Base-by-base conservation (phyloP, 2,797 vertebrate genomes). In the Hyperoplus lanceolatus region DNA sequence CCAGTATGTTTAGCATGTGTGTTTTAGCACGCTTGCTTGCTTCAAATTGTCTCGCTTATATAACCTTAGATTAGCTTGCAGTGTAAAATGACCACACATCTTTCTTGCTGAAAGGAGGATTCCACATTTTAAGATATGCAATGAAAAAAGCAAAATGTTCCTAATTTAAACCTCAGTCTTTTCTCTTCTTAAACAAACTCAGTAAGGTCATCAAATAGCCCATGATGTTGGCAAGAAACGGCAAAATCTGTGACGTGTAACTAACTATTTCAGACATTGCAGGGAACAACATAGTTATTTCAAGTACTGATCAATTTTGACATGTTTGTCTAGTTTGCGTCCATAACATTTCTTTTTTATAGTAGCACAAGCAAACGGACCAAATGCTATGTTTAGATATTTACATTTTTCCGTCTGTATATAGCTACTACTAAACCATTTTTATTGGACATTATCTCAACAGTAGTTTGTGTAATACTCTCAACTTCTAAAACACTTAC, bases 31-130 rank as follows among this genome's bases (percentile, higher is more conserved):
- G 6, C 57, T 42, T 6, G 18, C 53, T 46, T n/a, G 4, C 9
- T 56, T 45, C 21, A 53, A 51, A 77, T 59, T 75, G 14, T 39
- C 53, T 55, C 29, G 29, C 29, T 29, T 29, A 29, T 29, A 29
- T 29, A 55, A 50, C 48, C 16, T 48, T 49, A 13, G 18, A 29
- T 29, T 48, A 42, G 12, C 29, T 60, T 67, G 53, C 38, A 0
- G 51, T 8, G 16, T 51, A 53, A 49, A 58, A 69, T 51, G 10
- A 43, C 12, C 15, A 54, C 63, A 45, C 43, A 54, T 50, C 29
- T 29, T 18, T 73, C 13, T 3, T 9, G 18, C 9, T 73, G 8
- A 39, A 62, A 72, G 16, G 4, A 36, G 12, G 29, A 46, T 62
- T 71, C 54, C 11, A n/a, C 55, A 15, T 1, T 15, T 53, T 48